These are phyloP conservation scores for Oncorhynchus keta DNA, from an alignment of 2,113 vertebrate genomes.

Conservation along the genomic window DNA sequence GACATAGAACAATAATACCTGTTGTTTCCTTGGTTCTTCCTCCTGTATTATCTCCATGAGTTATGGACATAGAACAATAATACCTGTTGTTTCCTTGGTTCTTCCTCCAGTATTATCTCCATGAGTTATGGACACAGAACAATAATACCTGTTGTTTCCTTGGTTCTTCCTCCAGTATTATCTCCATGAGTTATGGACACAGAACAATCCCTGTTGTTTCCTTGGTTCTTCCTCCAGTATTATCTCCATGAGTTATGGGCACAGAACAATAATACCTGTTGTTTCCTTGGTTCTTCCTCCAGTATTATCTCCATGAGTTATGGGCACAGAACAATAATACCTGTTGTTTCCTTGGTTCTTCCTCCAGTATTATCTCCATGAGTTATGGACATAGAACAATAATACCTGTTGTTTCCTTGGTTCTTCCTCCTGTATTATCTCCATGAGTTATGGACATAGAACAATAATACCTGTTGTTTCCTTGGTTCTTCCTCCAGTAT, in stretches of 20 bases:
- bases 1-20: neutral
- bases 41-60: neutral
- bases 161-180: neutral
- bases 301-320: neutral
- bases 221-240: no score
- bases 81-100: conserved; percentile 13
- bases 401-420: conserved; percentile 12
- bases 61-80: neutral
- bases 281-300: no score
- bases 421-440: neutral
- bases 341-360: conserved; percentile 10
- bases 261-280: no score
- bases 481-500: neutral
- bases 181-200: neutral
- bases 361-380: neutral
- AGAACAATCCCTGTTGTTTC: no score
- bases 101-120: no score
- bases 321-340: neutral
- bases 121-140: no score
- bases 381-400: neutral
- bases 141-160: conserved; percentile 15
- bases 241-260: no score
- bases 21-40: conserved; percentile 8
- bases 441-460: neutral
- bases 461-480: conserved; percentile 15